These are phyloP conservation scores for Neomorphus geoffroyi DNA, from an alignment of 2,797 vertebrate species.

Conservation along the genomic window DNA sequence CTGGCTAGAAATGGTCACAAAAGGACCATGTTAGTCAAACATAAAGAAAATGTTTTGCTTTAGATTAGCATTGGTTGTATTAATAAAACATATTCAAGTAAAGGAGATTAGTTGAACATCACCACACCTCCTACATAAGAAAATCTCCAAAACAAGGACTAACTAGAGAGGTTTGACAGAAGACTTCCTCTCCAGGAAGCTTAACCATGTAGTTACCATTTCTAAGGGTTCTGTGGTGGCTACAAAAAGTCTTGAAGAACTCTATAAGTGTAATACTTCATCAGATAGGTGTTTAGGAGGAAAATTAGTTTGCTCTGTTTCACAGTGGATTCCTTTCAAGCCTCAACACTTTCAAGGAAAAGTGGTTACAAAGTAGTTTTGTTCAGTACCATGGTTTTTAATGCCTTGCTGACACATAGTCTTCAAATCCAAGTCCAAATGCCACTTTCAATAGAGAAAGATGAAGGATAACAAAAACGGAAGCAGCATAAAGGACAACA, in stretches of 20 bases:
- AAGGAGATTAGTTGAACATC: constrained; percentile 29
- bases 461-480: not conserved
- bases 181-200: not conserved
- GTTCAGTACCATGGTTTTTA: not conserved
- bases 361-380: not conserved
- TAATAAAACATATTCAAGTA: not conserved
- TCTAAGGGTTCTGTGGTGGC: not conserved
- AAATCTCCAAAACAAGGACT: constrained; percentile 37
- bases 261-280: not conserved
- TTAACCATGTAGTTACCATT: not conserved
- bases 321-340: not conserved
- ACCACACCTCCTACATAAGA: not conserved
- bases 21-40: constrained; percentile 33
- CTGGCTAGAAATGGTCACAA: not conserved
- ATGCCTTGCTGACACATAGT: not conserved
- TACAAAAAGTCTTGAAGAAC: not conserved
- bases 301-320: not conserved
- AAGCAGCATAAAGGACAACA: not conserved
- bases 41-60: not conserved
- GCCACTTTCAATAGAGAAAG: not conserved
- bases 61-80: constrained; percentile 32
- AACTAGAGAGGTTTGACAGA: not conserved
- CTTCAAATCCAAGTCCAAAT: not conserved
- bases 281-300: not conserved
- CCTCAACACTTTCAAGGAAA: not conserved